Base-by-base conservation (phyloP, 2,797 vertebrate genomes). In the Pyrocephalus nanus region DNA sequence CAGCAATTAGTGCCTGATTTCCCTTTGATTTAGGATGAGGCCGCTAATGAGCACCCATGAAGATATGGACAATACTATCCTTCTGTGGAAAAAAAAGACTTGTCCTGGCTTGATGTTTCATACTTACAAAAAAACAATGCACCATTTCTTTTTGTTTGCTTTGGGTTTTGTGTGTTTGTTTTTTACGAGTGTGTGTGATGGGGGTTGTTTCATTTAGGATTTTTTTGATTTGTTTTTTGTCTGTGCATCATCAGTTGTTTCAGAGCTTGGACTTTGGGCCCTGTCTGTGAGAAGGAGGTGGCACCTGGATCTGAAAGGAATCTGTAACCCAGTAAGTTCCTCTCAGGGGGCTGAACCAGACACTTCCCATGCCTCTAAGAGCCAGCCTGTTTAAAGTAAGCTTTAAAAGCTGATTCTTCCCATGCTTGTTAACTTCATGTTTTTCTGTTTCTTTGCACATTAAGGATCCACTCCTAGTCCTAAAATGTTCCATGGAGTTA, bases 101-200 rank as follows among this genome's bases (percentile, higher is more conserved):
- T 29, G 6, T 64, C 21, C 50, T 72, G 27, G 2, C 5, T 51
- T 75, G 36, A 4, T 48, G 40, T 48, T 80, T 78, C 32, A 58
- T 23, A 42, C 5, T 22, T 70, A 38, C 4, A 3, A 13, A 29
- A 62, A 72, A 55, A 34, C n/a, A 6, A n/a, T n/a, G 6, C 1
- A 25, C 2, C 3, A 4, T 26, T 64, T 27, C 60, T 30, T 64
- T 36, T 61, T 53, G 11, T 12, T 58, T 71, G 19, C 14, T 61
- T 79, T 66, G 22, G 11, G 5, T 0, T 0, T 34, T 53, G 9
- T 51, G 42, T 20, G 20, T 25, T 8, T 71, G 9, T 70, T 64
- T 10, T 51, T 38, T 5, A 6, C 12, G 11, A 45, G 20, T 22
- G 20, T 50, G 18, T 9, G 6, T 8, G 14, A 34, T 11, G 7